Conservation (phyloP, 2,113 vertebrate species). For the Pelecanoides urinatrix region DNA sequence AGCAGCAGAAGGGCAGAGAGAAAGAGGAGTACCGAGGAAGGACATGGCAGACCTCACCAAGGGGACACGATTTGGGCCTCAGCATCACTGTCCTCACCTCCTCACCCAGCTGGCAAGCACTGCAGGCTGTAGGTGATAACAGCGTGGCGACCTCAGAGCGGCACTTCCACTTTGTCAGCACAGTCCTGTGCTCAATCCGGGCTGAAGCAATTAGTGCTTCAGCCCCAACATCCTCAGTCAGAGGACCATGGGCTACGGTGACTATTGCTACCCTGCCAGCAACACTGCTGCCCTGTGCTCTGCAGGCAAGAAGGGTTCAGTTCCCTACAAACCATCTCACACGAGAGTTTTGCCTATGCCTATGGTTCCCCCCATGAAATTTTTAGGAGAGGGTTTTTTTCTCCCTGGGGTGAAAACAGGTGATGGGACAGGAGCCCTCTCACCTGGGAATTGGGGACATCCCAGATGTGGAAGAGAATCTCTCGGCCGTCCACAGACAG, state of each 20-base stretch:
- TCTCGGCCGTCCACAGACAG: slow-evolving; percentile 78
- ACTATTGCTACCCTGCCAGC: background rate
- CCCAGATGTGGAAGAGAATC: slow-evolving; percentile 84
- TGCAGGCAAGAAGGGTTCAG: background rate
- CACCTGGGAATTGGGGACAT: slow-evolving; percentile 81
- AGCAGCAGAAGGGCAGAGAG: background rate
- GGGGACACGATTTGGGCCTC: background rate
- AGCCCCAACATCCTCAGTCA: background rate
- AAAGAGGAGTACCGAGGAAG: background rate
- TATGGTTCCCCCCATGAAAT: fast-evolving
- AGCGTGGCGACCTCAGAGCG: background rate
- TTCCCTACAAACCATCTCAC: background rate
- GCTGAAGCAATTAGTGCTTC: background rate
- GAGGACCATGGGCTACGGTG: background rate
- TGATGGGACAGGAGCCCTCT: background rate
- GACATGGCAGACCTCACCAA: background rate
- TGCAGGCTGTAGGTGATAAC: background rate
- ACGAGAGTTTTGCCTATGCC: background rate
- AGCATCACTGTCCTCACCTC: background rate
- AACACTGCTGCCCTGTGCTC: background rate
- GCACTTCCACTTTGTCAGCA: background rate
- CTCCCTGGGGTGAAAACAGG: background rate
- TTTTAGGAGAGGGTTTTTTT: background rate
- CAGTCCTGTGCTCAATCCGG: background rate
- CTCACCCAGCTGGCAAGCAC: background rate